Evolutionary conservation across 53 echinoderm and acorn worm genomes (phyloP).

Genomic region (Astropecten irregularis): DNA sequence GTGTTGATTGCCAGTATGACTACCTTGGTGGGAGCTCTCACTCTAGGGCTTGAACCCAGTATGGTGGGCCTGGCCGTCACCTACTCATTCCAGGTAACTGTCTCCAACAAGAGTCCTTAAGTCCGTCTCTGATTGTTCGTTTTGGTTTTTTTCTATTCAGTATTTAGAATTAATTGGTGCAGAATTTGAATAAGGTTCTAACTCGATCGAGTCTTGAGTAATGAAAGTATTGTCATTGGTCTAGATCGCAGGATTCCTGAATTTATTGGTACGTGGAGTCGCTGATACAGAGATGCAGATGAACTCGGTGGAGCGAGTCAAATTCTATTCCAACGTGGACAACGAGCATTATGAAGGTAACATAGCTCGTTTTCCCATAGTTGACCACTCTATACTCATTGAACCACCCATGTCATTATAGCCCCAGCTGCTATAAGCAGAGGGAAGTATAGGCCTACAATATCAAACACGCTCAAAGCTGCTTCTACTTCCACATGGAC

Average conservation of each 20-base stretch:
- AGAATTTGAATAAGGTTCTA: too few relatives aligned
- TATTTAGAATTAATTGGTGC: too few relatives aligned
- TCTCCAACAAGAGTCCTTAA: too few relatives aligned
- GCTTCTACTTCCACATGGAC: too few relatives aligned
- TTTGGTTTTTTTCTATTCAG: too few relatives aligned
- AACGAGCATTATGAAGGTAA: slow-evolving; percentile 67
- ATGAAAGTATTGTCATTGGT: too few relatives aligned
- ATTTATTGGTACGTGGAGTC: slow-evolving; percentile 44
- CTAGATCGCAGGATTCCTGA: slow-evolving; percentile 62
- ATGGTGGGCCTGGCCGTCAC: slow-evolving; percentile 62
- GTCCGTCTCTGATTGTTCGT: too few relatives aligned
- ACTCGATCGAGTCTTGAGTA: too few relatives aligned
- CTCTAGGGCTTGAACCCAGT: slow-evolving; percentile 34
- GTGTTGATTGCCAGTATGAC: slow-evolving; percentile 54
- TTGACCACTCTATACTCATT: background rate
- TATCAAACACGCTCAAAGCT: too few relatives aligned
- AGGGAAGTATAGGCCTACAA: background rate
- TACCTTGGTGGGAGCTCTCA: slow-evolving; percentile 50
- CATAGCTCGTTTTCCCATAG: too few relatives aligned
- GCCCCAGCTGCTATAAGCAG: too few relatives aligned
- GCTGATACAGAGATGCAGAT: slow-evolving; percentile 69
- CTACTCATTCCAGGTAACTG: slow-evolving; percentile 62
- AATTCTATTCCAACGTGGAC: slow-evolving; percentile 49
- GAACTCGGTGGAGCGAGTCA: slow-evolving; percentile 61
- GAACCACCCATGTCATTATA: too few relatives aligned